phyloP scores from a whole-genome alignment of 2,888 invertebrate genomes.

The Nephrotoma flavescens region DNA sequence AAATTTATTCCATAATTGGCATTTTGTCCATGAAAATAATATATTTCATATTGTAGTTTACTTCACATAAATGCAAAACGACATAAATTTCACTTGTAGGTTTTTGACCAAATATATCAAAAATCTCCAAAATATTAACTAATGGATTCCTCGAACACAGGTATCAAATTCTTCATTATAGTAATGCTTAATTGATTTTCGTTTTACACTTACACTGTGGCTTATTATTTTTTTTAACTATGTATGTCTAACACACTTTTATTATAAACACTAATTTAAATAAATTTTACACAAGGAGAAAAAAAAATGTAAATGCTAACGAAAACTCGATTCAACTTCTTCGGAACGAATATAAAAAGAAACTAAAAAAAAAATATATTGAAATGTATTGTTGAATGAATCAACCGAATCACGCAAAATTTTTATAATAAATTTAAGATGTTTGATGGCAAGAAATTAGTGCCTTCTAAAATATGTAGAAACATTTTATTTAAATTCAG shows the following conservation, averaged over 20 bases:
- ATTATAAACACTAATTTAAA: background rate
- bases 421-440: background rate
- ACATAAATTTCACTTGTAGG: background rate
- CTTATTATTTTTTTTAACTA: background rate
- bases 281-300: background rate
- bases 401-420: background rate
- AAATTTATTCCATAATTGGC: background rate
- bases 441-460: background rate
- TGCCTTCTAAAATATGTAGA: background rate
- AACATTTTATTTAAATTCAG: background rate
- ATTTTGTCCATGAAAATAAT: background rate
- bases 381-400: background rate
- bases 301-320: background rate
- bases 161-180: background rate
- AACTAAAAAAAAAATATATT: background rate
- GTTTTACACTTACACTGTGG: background rate
- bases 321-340: background rate
- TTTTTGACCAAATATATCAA: background rate
- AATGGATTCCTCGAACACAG: background rate
- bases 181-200: background rate
- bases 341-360: background rate
- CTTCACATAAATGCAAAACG: background rate
- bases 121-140: background rate
- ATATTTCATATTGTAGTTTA: background rate
- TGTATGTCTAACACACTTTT: background rate